Evolutionary conservation across 2,113 vertebrate genomes (phyloP), one percentile per base, ranked within the genome.

Genomic region (Telmatochromis sp.): DNA sequence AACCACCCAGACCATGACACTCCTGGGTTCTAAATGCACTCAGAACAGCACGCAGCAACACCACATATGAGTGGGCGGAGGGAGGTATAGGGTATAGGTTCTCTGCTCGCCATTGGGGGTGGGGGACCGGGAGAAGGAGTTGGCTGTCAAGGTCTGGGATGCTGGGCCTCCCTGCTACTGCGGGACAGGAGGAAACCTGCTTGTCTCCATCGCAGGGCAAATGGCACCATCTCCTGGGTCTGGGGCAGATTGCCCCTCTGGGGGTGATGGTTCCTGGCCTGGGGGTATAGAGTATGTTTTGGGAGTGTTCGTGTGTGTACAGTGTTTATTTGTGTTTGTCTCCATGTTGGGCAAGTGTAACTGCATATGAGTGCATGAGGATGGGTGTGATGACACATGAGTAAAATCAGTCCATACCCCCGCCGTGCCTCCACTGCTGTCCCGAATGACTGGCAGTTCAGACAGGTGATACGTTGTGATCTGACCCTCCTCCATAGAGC

Each of bases 141-240:
- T 7, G 21, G 6, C 2, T 0, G 0, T 55, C 0, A 0, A 0
- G 51, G 51, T 53, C n/a, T 53, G 9, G 51, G n/a, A 53, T 54
- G 51, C 51, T 54, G 51, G 11, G 54, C 53, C 21, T n/a, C n/a
- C n/a, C n/a, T n/a, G 53, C 53, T 55, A 23, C 53, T 13, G 53
- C 0, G 0, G 53, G 11, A 55, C 53, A 0, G 53, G 21, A 0
- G 11, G 53, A 0, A 4, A 3, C 53, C 53, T 13, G 21, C 6
- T 55, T 3, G 21, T 13, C 11, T 23, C 53, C 53, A 55, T 13
- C 0, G 1, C 53, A 1, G 21, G 2, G 2, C 10, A 13, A 55
- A 55, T 0, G 6, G 1, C 10, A 23, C 6, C 11, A 55, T 23
- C 53, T 55, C 21, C 21, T 55, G 53, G 21, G 0, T 55, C 53